Conservation (phyloP, 2,113 vertebrate genomes). For the Craseonycteris thonglongyai region DNA sequence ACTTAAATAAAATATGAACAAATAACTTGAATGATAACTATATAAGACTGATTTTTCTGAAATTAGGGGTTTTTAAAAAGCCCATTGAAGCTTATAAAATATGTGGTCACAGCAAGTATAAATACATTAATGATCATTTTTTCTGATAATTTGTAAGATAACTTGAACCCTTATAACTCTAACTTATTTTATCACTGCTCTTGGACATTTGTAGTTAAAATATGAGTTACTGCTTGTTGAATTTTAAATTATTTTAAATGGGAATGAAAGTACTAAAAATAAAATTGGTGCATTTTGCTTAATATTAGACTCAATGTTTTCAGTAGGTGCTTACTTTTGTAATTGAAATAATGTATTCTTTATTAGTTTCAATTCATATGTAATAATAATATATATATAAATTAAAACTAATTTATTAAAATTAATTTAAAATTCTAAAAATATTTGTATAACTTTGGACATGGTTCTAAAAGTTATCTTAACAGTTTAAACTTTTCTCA, state of each 20-base stretch:
- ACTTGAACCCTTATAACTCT: background rate
- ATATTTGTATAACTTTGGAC: background rate
- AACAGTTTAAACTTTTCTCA: background rate
- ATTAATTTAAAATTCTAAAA: background rate
- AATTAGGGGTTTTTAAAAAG: background rate
- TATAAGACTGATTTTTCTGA: conserved; percentile 25
- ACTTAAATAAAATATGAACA: conserved; percentile 33
- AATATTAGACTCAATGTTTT: background rate
- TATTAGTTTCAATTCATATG: background rate
- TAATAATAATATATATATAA: background rate
- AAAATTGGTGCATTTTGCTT: background rate
- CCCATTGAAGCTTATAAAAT: background rate
- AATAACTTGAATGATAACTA: conserved; percentile 21
- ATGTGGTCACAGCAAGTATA: background rate
- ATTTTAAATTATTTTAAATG: conserved; percentile 29
- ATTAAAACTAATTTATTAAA: background rate
- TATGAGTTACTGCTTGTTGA: background rate
- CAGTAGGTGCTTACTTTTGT: background rate
- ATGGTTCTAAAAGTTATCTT: background rate
- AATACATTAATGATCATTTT: background rate
- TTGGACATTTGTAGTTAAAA: background rate
- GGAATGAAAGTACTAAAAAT: background rate
- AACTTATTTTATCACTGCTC: background rate
- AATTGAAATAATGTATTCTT: conserved; percentile 5
- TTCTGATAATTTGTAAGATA: background rate